Conservation (phyloP, 30 jellyfish, hydroid and myxozoan species). For the Clytia hemisphaerica region DNA sequence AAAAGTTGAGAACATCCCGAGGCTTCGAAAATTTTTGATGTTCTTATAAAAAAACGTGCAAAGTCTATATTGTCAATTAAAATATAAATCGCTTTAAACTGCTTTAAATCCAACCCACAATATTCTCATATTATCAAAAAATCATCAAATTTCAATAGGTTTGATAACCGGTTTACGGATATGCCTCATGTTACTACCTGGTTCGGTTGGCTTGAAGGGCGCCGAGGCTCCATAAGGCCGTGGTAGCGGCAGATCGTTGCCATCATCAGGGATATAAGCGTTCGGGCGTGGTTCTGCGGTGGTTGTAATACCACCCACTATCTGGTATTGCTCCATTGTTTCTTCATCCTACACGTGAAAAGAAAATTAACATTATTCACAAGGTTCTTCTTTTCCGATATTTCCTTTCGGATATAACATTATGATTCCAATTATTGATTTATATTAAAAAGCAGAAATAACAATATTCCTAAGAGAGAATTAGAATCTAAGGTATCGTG, state of each 20-base stretch:
- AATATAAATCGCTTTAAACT: too few species aligned
- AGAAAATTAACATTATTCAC: background rate
- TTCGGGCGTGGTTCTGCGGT: conserved; percentile 96
- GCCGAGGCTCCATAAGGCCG: conserved; percentile 88
- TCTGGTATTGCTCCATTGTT: conserved; percentile 42
- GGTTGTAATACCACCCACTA: conserved; percentile 80
- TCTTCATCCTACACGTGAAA: conserved; percentile 50
- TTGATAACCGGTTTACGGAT: conserved; percentile 75
- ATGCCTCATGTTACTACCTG: conserved; percentile 83
- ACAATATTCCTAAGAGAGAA: too few species aligned
- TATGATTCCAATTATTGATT: too few species aligned
- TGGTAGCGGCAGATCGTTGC: conserved; percentile 69
- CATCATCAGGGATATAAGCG: conserved; percentile 91
- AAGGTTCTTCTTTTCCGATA: background rate
- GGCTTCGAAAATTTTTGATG: too few species aligned
- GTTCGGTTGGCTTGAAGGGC: conserved; percentile 82
- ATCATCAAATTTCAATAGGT: conserved; percentile 62
- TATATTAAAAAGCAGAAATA: too few species aligned
- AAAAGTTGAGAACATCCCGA: too few species aligned
- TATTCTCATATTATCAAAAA: too few species aligned
- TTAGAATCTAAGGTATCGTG: too few species aligned
- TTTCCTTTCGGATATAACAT: too few species aligned
- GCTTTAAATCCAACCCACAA: too few species aligned
- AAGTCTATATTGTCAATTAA: too few species aligned
- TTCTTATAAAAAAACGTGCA: too few species aligned